Evolutionary conservation across 2,113 vertebrate genomes (phyloP), one percentile per base, ranked within the genome.

Genomic region (Malurus alboscapulatus): DNA sequence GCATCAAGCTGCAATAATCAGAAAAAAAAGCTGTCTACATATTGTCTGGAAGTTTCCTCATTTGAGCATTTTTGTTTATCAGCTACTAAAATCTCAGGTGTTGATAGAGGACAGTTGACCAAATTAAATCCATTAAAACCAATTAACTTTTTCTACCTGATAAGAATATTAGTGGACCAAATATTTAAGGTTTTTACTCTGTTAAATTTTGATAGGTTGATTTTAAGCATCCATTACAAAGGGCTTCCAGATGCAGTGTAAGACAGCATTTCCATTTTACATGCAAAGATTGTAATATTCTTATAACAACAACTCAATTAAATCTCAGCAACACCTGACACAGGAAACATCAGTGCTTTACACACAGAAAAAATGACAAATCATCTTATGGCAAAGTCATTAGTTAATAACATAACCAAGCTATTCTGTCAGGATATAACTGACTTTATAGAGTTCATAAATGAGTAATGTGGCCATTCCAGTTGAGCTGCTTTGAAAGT

Each of bases 381-480:
- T 47, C 38, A 55, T 58, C 68, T 92, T 63, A 73, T 17, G 55
- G 73, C 30, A 26, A 76, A 93, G 48, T 75, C 81, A 57, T 53
- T 48, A 59, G 55, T 69, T 77, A 90, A 71, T 67, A 92, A 77
- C 45, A 67, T 55, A 38, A 84, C 16, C 22, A 77, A 80, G 55
- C 27, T 81, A 67, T 59, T 81, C 61, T 63, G 77, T 65, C 74
- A 61, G 79, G 55, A 75, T 47, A n/a, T 38, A 78, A 66, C 29
- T 77, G 77, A 71, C 68, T 90, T 85, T 84, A 88, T 12, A 63
- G 77, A 81, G 65, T 30, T 78, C 69, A 81, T 84, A 92, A 92
- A 89, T 89, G 65, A 92, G 36, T 90, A 88, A 92, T 47, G 61
- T 36, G 68, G 30, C 55, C 86, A 92, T 84, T 86, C 66, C 53